These are phyloP conservation scores for Amiota minor DNA, from an alignment of 2,888 invertebrate genomes.

Conservation along the genomic window DNA sequence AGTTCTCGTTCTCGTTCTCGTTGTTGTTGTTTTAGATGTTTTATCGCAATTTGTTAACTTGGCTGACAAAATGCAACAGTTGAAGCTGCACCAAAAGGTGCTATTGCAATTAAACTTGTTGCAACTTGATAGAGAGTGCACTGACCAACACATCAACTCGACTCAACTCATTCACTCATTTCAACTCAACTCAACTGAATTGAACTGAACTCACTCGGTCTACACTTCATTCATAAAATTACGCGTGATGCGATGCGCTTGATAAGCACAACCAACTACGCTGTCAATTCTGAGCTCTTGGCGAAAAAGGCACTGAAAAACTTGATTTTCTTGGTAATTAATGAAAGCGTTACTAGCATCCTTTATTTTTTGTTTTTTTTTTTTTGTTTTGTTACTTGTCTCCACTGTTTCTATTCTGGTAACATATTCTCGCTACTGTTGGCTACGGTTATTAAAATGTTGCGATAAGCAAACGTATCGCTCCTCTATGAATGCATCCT, in stretches of 20 bases:
- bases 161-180: constrained; percentile 46
- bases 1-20: constrained; percentile 7
- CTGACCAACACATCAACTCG: constrained; percentile 45
- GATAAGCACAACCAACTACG: constrained; percentile 49
- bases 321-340: constrained; percentile 66
- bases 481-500: constrained; percentile 19
- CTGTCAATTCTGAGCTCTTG: neutral
- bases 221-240: constrained; percentile 66
- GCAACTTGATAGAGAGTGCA: constrained; percentile 42
- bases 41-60: constrained; percentile 68
- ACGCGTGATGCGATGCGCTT: constrained; percentile 64
- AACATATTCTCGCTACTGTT: constrained; percentile 56
- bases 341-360: constrained; percentile 54
- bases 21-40: constrained; percentile 40
- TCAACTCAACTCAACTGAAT: constrained; percentile 30
- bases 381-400: neutral
- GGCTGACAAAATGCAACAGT: constrained; percentile 66
- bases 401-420: neutral
- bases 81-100: constrained; percentile 55
- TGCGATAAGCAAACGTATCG: constrained; percentile 55
- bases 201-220: constrained; percentile 57
- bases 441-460: constrained; percentile 64
- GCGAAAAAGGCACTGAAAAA: constrained; percentile 46
- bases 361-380: constrained; percentile 1
- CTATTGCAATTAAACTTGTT: constrained; percentile 63